These are phyloP conservation scores for Eurytoma adleriae DNA, from an alignment of 2,888 invertebrate genomes.

Conservation along the genomic window DNA sequence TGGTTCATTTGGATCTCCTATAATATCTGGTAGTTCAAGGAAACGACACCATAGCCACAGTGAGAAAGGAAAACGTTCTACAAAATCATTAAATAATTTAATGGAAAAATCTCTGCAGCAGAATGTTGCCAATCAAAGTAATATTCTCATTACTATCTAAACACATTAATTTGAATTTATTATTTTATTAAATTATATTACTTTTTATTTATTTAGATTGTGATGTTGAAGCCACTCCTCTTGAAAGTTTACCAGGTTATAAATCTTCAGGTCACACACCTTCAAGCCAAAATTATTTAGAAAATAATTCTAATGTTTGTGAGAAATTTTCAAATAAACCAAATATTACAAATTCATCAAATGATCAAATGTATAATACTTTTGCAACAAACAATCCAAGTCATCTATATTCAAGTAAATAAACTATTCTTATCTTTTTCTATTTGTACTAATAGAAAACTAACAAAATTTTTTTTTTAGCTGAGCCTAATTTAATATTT, in stretches of 20 bases:
- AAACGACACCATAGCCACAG: slow-evolving; percentile 69
- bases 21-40: slow-evolving; percentile 66
- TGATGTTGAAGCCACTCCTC: slow-evolving; percentile 68
- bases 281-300: slow-evolving; percentile 46
- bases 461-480: neutral
- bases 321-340: slow-evolving; percentile 24
- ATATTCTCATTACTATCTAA: slow-evolving; percentile 15
- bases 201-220: slow-evolving; percentile 52
- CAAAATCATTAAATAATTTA: slow-evolving; percentile 60
- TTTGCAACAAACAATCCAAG: slow-evolving; percentile 1
- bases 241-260: slow-evolving; percentile 70
- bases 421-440: slow-evolving; percentile 1
- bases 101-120: slow-evolving; percentile 56
- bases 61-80: slow-evolving; percentile 67
- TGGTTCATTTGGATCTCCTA: slow-evolving; percentile 65
- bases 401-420: neutral
- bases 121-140: slow-evolving; percentile 53
- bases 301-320: slow-evolving; percentile 30
- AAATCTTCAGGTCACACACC: slow-evolving; percentile 36
- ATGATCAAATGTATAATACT: slow-evolving; percentile 2
- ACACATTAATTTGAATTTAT: neutral
- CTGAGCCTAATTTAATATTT: slow-evolving; percentile 19
- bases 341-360: slow-evolving; percentile 7
- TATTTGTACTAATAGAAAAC: slow-evolving; percentile 3
- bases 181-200: neutral